A percentile compares a stretch with the other conserved stretches of the same genome.
Evolutionary conservation across 1,140 invertebrate genomes (phyloP).

Genomic region (Panagrolaimus sp.): DNA sequence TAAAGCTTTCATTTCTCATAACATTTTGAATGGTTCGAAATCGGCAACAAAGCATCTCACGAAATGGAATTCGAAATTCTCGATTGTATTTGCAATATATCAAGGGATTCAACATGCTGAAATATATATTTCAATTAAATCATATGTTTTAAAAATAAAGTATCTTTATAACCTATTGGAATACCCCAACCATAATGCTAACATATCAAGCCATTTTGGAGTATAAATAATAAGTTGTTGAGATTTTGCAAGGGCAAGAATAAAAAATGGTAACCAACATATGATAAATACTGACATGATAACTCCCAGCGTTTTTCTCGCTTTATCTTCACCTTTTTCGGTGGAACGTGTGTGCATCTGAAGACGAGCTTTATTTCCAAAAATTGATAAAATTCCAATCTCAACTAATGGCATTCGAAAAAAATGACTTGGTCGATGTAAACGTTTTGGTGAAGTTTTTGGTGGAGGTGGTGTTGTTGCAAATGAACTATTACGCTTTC

Average conservation of each 20-base stretch:
- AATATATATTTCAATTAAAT: too few species aligned
- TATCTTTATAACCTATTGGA: constrained; percentile 60
- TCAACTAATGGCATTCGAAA: constrained; percentile 46
- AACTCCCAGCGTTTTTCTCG: constrained; percentile 78
- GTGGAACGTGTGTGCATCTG: constrained; percentile 28
- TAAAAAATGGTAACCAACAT: constrained; percentile 93
- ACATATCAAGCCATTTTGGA: constrained; percentile 58
- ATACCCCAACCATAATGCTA: constrained; percentile 62
- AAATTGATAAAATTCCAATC: constrained; percentile 10
- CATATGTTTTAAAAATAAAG: too few species aligned
- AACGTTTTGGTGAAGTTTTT: constrained; percentile 18
- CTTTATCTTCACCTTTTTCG: constrained; percentile 49
- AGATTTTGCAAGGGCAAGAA: constrained; percentile 59
- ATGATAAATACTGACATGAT: constrained; percentile 92
- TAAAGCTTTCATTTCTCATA: constrained; percentile 61
- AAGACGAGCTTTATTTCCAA: constrained; percentile 15
- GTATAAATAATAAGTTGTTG: constrained; percentile 39
- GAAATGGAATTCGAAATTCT: constrained; percentile 63
- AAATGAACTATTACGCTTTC: constrained; percentile 13
- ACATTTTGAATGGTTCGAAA: constrained; percentile 60
- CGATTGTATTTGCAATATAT: constrained; percentile 64
- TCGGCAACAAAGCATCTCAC: constrained; percentile 62
- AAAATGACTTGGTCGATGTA: constrained; percentile 43
- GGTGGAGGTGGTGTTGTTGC: not conserved
- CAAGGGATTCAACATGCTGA: constrained; percentile 62